These are phyloP conservation scores for Micronycteris hirsuta DNA, from an alignment of 2,113 vertebrate genomes.

Conservation along the genomic window DNA sequence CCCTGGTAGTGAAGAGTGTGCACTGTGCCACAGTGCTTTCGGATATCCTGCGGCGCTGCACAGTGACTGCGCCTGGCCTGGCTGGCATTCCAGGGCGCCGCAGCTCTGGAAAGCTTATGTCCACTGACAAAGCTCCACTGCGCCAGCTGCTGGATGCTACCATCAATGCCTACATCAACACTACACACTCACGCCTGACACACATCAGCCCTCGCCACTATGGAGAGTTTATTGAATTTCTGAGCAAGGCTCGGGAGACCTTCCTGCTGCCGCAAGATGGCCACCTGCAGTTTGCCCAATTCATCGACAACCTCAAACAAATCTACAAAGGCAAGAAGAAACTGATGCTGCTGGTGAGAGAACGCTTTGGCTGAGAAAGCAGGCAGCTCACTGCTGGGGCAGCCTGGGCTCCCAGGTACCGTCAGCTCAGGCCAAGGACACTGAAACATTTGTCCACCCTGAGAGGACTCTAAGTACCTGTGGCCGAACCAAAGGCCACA, in stretches of 20 bases:
- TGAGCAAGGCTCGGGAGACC: slow-evolving; percentile 96
- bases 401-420: slow-evolving; percentile 68
- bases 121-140: slow-evolving; percentile 96
- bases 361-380: slow-evolving; percentile 92
- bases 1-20: slow-evolving; percentile 97
- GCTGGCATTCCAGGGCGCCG: slow-evolving; percentile 95
- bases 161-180: slow-evolving; percentile 98
- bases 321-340: slow-evolving; percentile 99
- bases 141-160: slow-evolving; percentile 96
- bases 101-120: slow-evolving; percentile 98
- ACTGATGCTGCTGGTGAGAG: slow-evolving; percentile 97
- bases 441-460: slow-evolving; percentile 68
- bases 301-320: slow-evolving; percentile 99
- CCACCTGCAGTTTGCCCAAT: slow-evolving; percentile 97
- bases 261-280: slow-evolving; percentile 97
- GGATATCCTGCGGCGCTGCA: slow-evolving; percentile 97
- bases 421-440: slow-evolving; percentile 71
- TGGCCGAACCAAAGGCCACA: slow-evolving; percentile 79
- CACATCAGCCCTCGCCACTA: slow-evolving; percentile 99
- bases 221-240: slow-evolving; percentile 98
- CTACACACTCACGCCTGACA: slow-evolving; percentile 97
- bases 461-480: slow-evolving; percentile 79
- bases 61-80: slow-evolving; percentile 95
- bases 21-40: slow-evolving; percentile 97
- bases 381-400: slow-evolving; percentile 35